Evolutionary conservation across 2,113 vertebrate species (phyloP).

Genomic region (Epinephelus cyanopodus): DNA sequence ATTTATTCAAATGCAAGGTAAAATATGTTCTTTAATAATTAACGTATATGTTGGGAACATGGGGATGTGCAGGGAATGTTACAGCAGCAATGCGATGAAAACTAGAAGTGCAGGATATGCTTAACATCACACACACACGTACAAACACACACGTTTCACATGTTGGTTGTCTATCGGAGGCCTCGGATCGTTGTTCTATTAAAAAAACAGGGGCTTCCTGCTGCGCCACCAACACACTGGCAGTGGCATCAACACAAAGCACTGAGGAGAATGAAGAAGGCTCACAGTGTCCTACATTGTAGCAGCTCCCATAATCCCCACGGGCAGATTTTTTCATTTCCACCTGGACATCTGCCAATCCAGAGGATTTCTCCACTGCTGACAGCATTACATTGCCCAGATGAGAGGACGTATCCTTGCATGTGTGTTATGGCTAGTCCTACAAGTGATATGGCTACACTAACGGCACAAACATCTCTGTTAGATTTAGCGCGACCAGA

Average conservation of each 20-base stretch:
- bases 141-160: slow-evolving; percentile 7
- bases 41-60: slow-evolving; percentile 30
- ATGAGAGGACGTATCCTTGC: slow-evolving; percentile 53
- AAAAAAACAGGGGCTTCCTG: slow-evolving; percentile 11
- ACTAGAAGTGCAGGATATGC: slow-evolving; percentile 19
- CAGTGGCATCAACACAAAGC: slow-evolving; percentile 37
- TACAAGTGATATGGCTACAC: slow-evolving; percentile 23
- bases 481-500: background rate
- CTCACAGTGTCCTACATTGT: slow-evolving; percentile 76
- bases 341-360: slow-evolving; percentile 74
- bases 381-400: slow-evolving; percentile 63
- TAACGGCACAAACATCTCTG: slow-evolving; percentile 16
- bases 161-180: slow-evolving; percentile 2
- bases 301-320: slow-evolving; percentile 71
- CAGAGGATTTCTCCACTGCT: slow-evolving; percentile 71
- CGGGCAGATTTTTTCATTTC: slow-evolving; percentile 76
- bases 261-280: slow-evolving; percentile 45
- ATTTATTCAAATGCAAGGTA: slow-evolving; percentile 53
- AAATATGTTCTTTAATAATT: slow-evolving; percentile 53
- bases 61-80: slow-evolving; percentile 20
- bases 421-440: slow-evolving; percentile 19
- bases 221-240: slow-evolving; percentile 33
- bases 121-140: background rate
- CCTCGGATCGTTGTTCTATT: slow-evolving; percentile 48
- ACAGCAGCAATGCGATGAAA: slow-evolving; percentile 29